A percentile compares a stretch with the other conserved stretches of the same genome.
Conservation (phyloP, 2,113 vertebrate genomes). For the Cinclus mexicanus region DNA sequence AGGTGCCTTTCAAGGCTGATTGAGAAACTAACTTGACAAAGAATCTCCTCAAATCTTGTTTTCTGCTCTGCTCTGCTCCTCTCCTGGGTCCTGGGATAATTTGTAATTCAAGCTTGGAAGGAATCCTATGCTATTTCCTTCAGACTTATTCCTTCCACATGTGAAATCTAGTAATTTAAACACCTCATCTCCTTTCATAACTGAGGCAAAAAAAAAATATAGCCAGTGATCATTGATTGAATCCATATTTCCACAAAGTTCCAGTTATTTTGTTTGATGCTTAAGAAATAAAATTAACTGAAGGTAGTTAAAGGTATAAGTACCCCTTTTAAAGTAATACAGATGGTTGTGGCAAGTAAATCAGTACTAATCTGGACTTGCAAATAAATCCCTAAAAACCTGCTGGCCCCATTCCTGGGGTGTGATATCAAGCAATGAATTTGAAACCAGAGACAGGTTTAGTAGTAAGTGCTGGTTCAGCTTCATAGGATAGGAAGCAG, state of each 20-base stretch:
- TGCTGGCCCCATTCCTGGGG: constrained; percentile 47
- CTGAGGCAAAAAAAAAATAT: constrained; percentile 24
- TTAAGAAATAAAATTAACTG: constrained; percentile 24
- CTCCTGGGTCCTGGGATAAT: constrained; percentile 73
- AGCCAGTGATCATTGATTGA: constrained; percentile 68
- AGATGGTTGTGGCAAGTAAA: constrained; percentile 49
- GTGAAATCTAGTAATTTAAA: constrained; percentile 80
- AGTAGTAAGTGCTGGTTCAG: constrained; percentile 55
- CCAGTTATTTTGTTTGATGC: constrained; percentile 68
- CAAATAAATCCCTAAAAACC: constrained; percentile 65
- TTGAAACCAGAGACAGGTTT: constrained; percentile 60
- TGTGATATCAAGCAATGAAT: constrained; percentile 53
- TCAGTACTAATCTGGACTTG: constrained; percentile 60
- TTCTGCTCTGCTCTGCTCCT: constrained; percentile 67
- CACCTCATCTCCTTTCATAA: constrained; percentile 80
- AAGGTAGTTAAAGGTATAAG: constrained; percentile 64
- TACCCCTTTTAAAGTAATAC: background rate
- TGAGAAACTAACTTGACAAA: constrained; percentile 66
- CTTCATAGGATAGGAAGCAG: constrained; percentile 42
- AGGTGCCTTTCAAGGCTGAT: constrained; percentile 67
- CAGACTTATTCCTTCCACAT: constrained; percentile 81
- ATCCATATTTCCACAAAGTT: constrained; percentile 72
- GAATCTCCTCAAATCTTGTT: constrained; percentile 70
- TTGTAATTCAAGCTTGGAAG: constrained; percentile 80
- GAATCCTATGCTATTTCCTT: constrained; percentile 77